Conservation (phyloP, 2,888 invertebrate species). For the Macropis europaea region DNA sequence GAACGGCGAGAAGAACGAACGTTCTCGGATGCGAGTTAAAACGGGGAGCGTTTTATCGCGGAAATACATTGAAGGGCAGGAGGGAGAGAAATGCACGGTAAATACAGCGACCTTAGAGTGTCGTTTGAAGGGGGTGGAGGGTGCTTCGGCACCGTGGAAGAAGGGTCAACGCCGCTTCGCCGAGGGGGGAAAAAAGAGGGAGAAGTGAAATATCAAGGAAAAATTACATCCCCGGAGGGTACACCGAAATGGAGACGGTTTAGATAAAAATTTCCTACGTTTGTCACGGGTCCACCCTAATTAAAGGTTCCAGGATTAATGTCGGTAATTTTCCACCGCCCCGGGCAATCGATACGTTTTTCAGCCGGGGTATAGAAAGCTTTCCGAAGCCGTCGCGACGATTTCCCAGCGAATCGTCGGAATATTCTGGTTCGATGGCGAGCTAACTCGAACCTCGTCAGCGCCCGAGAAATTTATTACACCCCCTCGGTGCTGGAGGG, state of each 20-base stretch:
- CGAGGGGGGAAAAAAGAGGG: slow-evolving; percentile 24
- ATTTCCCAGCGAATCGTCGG: background rate
- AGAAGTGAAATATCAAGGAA: slow-evolving; percentile 66
- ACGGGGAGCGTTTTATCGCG: slow-evolving; percentile 22
- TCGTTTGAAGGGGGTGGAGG: slow-evolving; percentile 2
- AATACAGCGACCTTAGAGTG: slow-evolving; percentile 48
- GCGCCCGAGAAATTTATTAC: background rate
- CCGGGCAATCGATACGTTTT: slow-evolving; percentile 50
- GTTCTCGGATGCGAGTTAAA: slow-evolving; percentile 4
- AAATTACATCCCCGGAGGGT: slow-evolving; percentile 65
- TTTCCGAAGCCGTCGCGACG: background rate
- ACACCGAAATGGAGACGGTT: slow-evolving; percentile 58
- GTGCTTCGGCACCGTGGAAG: background rate
- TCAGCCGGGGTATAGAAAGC: background rate
- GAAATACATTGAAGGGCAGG: slow-evolving; percentile 28
- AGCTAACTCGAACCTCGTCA: slow-evolving; percentile 3
- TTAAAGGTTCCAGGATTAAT: slow-evolving; percentile 64
- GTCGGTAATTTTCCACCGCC: slow-evolving; percentile 48
- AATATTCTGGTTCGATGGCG: background rate
- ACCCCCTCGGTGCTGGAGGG: background rate
- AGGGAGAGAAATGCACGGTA: slow-evolving; percentile 28
- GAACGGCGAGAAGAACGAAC: background rate
- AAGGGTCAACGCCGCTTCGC: slow-evolving; percentile 8
- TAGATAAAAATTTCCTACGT: slow-evolving; percentile 70
- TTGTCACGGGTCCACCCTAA: slow-evolving; percentile 66